phyloP scores from a whole-genome alignment of 2,113 vertebrate species.

The Pimephales promelas region DNA sequence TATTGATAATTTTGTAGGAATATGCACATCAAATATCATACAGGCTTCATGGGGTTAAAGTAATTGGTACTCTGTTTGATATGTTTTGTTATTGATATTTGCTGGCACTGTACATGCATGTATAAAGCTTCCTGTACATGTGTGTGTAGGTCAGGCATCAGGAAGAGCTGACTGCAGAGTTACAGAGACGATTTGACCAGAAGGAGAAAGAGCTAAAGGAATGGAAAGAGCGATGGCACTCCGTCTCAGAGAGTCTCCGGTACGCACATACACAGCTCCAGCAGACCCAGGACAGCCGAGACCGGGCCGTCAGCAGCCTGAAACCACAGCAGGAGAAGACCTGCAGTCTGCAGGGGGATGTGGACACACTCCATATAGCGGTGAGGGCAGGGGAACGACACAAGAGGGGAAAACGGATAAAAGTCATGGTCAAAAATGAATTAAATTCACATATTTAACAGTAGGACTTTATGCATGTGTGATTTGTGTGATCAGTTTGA shows the following conservation, averaged over 20 bases:
- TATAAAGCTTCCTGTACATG: background rate
- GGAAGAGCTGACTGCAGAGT: background rate
- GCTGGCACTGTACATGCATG: background rate
- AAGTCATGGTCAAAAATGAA: background rate
- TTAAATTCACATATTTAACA: background rate
- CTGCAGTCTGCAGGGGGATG: conserved; percentile 39
- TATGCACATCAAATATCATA: background rate
- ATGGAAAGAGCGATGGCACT: background rate
- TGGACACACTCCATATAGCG: conserved; percentile 42
- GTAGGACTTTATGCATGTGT: background rate
- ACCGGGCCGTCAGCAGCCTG: conserved; percentile 32
- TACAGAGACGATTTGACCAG: conserved; percentile 36
- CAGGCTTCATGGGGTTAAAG: background rate
- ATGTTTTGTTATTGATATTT: background rate
- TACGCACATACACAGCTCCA: conserved; percentile 43
- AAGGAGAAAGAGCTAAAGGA: conserved; percentile 25
- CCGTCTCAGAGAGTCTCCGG: conserved; percentile 42
- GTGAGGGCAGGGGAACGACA: conserved; percentile 29
- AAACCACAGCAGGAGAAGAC: conserved; percentile 48
- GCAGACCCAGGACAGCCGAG: conserved; percentile 45
- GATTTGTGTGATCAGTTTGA: no score
- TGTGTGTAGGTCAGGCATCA: conserved; percentile 22
- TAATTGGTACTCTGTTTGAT: background rate
- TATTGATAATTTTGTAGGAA: background rate
- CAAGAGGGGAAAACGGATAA: background rate